Evolutionary conservation across 2,888 invertebrate species (phyloP).

Genomic region (Cephus pulcher): DNA sequence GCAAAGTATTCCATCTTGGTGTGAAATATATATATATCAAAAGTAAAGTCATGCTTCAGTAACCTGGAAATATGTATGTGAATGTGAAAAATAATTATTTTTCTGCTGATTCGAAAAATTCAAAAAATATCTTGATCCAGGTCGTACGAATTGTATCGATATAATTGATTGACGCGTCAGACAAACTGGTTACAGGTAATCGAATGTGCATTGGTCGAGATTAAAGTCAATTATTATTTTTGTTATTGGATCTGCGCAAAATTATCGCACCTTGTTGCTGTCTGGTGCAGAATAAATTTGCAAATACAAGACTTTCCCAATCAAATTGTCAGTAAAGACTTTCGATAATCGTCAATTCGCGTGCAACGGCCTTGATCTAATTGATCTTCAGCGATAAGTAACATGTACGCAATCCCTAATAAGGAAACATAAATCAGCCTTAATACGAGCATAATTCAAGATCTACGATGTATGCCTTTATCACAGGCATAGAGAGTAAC

Average conservation of each 20-base stretch:
- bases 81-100: not conserved
- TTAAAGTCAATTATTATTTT: not conserved
- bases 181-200: no score
- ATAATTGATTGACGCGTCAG: not conserved
- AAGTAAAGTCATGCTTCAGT: not conserved
- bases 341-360: not conserved
- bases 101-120: no score
- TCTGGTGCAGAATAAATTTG: not conserved
- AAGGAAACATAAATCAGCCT: conserved; percentile 29
- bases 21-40: not conserved
- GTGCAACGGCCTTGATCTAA: not conserved
- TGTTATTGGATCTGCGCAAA: not conserved
- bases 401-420: conserved; percentile 10
- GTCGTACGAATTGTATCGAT: no score
- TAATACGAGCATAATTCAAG: conserved; percentile 45
- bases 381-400: not conserved
- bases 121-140: no score
- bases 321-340: not conserved
- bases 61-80: not conserved
- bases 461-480: conserved; percentile 44
- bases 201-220: not conserved
- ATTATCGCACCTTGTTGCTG: not conserved
- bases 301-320: not conserved
- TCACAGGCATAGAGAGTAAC: conserved; percentile 32
- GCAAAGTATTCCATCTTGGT: not conserved